Evolutionary conservation across 2,797 vertebrate genomes (phyloP), one percentile per base, ranked within the genome.

Genomic region (Sarcoramphus papa): DNA sequence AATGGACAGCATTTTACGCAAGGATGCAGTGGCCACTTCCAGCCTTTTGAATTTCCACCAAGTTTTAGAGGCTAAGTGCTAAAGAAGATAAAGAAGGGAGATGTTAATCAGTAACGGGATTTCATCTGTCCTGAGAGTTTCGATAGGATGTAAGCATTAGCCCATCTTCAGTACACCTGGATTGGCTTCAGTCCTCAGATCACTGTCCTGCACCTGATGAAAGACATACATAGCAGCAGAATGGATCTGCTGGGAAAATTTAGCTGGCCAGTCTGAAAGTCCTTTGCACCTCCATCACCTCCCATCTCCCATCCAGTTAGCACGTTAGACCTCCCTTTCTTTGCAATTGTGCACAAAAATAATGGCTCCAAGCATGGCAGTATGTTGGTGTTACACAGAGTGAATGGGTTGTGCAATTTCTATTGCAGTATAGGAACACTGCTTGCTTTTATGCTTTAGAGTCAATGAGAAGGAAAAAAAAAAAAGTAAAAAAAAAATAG

Each of bases 11-110:
- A 30, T 77, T 85, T 87, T 35, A 60, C 57, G 72, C 67, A n/a
- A 63, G 54, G 70, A 33, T 45, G 45, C 54, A 56, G 47, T 12
- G 54, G 74, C 50, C 4, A 16, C 72, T 83, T 91, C 47, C 45
- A 94, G 75, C 47, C 68, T 87, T 87, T 72, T 1, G 6, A 51
- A 72, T 75, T 74, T 89, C 68, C 68, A 89, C 48, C 45, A 64
- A 45, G 25, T 88, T 79, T 86, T 86, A 77, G 76, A 96, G 30
- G 31, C 43, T 54, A 63, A 82, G 77, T 76, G 70, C 47, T 82
- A 82, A 79, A 45, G 33, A 40, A 62, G 81, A 68, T 47, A 84
- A 85, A 77, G 63, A 72, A 41, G 50, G 68, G 47, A 53, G 23
- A 68, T 51, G 43, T 57, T 59, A 72, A 47, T 56, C 59, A 56